These are phyloP conservation scores for Zapus hudsonius DNA, from an alignment of 2,113 vertebrate genomes.

Conservation along the genomic window DNA sequence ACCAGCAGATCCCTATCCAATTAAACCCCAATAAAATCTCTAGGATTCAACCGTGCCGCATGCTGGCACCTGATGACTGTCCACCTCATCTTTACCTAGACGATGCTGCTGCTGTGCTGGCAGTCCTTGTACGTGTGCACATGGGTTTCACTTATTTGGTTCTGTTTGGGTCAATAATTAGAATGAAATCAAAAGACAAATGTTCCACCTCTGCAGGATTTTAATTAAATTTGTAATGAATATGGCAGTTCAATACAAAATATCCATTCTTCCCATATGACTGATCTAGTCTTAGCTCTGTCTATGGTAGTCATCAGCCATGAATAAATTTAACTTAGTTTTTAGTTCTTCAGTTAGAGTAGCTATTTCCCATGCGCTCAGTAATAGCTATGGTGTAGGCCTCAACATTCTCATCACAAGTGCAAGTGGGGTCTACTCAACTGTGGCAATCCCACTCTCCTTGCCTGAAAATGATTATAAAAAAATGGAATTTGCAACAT, in stretches of 20 bases:
- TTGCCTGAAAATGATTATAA: neutral
- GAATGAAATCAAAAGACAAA: slow-evolving; percentile 42
- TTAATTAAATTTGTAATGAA: slow-evolving; percentile 21
- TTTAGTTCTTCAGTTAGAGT: neutral
- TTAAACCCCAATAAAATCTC: neutral
- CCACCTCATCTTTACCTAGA: neutral
- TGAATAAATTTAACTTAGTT: slow-evolving; percentile 24
- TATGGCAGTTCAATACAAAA: neutral
- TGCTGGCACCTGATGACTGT: neutral
- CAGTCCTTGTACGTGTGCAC: neutral
- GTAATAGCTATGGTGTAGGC: neutral
- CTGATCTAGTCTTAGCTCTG: neutral
- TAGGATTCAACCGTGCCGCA: neutral
- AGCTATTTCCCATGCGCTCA: neutral
- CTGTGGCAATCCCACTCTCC: neutral
- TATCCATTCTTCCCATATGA: slow-evolving; percentile 8
- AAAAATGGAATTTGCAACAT: neutral
- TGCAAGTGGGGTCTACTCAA: neutral
- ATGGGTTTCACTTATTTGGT: slow-evolving; percentile 1
- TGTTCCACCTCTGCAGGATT: neutral
- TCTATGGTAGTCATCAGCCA: neutral
- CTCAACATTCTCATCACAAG: neutral
- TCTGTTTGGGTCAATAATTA: neutral
- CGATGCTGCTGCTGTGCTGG: neutral
- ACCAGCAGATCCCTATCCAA: neutral